Evolutionary conservation across 1,140 invertebrate species (phyloP), one percentile per base, ranked within the genome.

Genomic region (Caenorhabditis tropicalis): DNA sequence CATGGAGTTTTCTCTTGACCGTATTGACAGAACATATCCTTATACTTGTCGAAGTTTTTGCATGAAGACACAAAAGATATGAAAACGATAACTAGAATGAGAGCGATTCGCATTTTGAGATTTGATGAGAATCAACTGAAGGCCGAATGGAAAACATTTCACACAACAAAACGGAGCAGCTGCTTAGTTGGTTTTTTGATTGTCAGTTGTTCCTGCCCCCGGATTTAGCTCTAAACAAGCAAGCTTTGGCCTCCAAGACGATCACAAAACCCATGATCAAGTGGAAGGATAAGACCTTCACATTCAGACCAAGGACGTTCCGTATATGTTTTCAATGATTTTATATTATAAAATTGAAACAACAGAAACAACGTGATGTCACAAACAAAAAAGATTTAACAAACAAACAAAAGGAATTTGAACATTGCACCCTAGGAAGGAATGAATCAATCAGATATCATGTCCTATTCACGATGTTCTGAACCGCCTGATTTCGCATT

Each of bases 1-100:
- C 84, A 85, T 15, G 81, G 56, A 39, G 56, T 21, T 16, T 43
- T 29, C 46, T 85, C 84, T 19, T 29, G 15, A 9, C 56, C 84
- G 31, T 74, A 85, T 10, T n/a, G 65, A 29, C 84, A 85, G 84
- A 82, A 85, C 60, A 82, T 74, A 46, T 85, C 43, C 33, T 82
- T 60, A 48, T 85, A 29, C 27, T 85, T 85, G 39, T 85, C 84
- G n/a, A 85, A 85, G 9, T 79, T 65, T 1, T 79, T 46, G 48
- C 84, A 85, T 6, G 43, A 33, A 29, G 31, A 31, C 9, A 48
- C 39, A 2, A 82, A 46, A 12, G 49, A 60, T 10, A 80, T 9
- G 33, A 81, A 43, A 21, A 82, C 19, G 31, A 79, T 7, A 10
- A 85, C 6, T 7, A 85, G 33, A 65, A 81, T 21, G 1, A 51